A percentile compares a stretch with the other conserved stretches of the same genome.
phyloP scores from a whole-genome alignment of 2,113 vertebrate species.

The Argyrosomus japonicus region DNA sequence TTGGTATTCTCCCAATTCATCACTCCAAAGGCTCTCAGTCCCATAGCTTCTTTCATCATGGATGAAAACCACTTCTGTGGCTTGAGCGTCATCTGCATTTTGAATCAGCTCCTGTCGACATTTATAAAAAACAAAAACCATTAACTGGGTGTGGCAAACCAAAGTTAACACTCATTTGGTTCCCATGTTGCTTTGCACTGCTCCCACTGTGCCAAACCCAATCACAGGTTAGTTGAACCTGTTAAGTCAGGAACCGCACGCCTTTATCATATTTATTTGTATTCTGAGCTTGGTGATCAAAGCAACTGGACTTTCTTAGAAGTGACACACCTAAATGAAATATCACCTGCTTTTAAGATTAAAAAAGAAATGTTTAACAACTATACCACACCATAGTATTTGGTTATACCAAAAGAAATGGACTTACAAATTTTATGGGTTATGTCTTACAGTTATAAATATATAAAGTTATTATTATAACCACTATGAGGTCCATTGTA shows the following conservation, averaged over 20 bases:
- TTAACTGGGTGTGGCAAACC: neutral
- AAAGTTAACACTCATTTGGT: neutral
- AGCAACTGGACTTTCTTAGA: too few relatives aligned
- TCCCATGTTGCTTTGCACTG: neutral
- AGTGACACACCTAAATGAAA: too few relatives aligned
- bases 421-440: neutral
- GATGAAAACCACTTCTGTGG: constrained; percentile 85
- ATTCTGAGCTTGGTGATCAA: too few relatives aligned
- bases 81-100: constrained; percentile 88
- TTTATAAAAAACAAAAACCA: constrained; percentile 5
- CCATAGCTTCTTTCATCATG: constrained; percentile 84
- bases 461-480: neutral
- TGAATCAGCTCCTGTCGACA: constrained; percentile 88
- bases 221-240: neutral
- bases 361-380: neutral
- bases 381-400: neutral
- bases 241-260: too few relatives aligned
- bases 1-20: constrained; percentile 83
- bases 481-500: neutral
- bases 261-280: too few relatives aligned
- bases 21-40: constrained; percentile 70
- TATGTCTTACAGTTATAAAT: neutral
- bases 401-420: neutral
- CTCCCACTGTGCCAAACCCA: neutral
- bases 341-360: neutral